Evolutionary conservation across 2,113 vertebrate species (phyloP).

Genomic region (Lethenteron camtschaticum): DNA sequence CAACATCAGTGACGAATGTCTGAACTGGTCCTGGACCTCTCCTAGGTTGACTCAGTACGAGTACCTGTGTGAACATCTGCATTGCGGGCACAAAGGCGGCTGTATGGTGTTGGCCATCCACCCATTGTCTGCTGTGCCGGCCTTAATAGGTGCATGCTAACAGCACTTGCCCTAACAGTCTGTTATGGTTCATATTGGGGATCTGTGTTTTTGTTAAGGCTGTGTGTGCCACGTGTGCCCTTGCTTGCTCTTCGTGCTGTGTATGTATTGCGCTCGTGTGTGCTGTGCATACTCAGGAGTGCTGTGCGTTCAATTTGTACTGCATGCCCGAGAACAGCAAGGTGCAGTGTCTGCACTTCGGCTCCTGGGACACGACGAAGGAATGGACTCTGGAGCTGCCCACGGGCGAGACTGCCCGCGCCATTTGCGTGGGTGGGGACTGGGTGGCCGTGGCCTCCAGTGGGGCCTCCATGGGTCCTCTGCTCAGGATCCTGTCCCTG

Average conservation of each 20-base stretch:
- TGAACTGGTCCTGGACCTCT: too few species aligned
- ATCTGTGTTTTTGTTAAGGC: too few species aligned
- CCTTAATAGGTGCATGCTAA: neutral
- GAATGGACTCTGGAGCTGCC: slow-evolving; percentile 87
- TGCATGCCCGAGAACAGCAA: slow-evolving; percentile 29
- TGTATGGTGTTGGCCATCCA: too few species aligned
- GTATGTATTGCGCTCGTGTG: neutral
- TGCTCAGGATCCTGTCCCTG: slow-evolving; percentile 49
- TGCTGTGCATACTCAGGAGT: neutral
- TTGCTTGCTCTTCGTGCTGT: neutral
- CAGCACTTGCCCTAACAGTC: neutral
- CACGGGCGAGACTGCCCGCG: slow-evolving; percentile 39
- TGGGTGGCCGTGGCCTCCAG: slow-evolving; percentile 70
- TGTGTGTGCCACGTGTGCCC: too few species aligned
- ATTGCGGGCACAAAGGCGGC: too few species aligned
- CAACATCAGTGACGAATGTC: too few species aligned
- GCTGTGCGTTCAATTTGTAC: too few species aligned
- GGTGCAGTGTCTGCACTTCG: slow-evolving; percentile 80
- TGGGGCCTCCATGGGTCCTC: slow-evolving; percentile 30
- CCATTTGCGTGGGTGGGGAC: slow-evolving; percentile 57
- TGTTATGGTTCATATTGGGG: neutral
- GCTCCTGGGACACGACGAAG: slow-evolving; percentile 78
- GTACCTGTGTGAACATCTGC: too few species aligned
- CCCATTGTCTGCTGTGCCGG: too few species aligned
- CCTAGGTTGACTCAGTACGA: too few species aligned